Conservation (phyloP, 2,797 vertebrate genomes). For the Dromococcyx pavoninus region DNA sequence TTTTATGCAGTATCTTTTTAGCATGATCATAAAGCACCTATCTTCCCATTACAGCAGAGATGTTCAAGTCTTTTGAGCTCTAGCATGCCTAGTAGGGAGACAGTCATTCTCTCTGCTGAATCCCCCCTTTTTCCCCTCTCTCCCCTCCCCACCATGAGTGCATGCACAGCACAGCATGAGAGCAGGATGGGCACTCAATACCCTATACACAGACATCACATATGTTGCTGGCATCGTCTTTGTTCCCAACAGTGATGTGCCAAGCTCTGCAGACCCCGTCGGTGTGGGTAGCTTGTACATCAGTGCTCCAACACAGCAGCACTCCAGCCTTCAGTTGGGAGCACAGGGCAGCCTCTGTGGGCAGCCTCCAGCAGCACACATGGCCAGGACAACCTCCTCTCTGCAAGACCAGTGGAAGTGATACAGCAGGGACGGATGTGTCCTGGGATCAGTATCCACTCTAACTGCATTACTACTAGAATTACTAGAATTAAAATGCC, state of each 20-base stretch:
- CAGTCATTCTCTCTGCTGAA: neutral
- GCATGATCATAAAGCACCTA: neutral
- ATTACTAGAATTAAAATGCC: neutral
- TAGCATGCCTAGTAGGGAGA: neutral
- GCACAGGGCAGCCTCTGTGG: neutral
- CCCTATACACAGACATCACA: neutral
- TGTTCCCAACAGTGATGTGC: rapidly evolving
- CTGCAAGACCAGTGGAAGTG: neutral
- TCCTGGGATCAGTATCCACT: neutral
- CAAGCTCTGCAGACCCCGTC: neutral
- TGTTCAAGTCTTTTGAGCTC: neutral
- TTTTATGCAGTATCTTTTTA: neutral
- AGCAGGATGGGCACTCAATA: rapidly evolving
- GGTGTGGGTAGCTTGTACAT: neutral
- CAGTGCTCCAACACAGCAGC: neutral
- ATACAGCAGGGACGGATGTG: neutral
- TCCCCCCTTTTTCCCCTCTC: neutral
- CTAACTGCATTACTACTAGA: neutral
- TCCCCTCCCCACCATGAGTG: neutral
- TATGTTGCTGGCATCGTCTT: rapidly evolving
- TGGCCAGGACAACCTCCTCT: neutral
- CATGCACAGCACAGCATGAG: rapidly evolving
- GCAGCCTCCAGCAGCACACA: neutral
- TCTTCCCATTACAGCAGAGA: neutral
- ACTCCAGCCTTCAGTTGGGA: neutral